Conservation (phyloP, 2,797 vertebrate species). For the Diceros bicornis region DNA sequence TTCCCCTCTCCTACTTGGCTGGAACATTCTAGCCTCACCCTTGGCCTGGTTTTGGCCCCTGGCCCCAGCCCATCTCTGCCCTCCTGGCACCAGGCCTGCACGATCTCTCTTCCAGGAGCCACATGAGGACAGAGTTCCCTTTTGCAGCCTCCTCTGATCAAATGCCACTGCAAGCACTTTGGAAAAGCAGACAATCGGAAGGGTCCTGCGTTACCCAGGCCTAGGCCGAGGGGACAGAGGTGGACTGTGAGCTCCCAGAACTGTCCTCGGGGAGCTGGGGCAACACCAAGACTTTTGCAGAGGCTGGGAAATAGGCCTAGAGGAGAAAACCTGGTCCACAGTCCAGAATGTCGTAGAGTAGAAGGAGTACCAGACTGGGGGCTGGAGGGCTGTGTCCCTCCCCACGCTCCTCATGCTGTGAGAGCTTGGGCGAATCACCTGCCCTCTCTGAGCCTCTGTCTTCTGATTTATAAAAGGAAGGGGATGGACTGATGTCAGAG, state of each 20-base stretch:
- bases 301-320: background rate
- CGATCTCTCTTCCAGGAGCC: background rate
- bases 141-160: background rate
- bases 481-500: background rate
- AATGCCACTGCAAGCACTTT: background rate
- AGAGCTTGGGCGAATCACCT: background rate
- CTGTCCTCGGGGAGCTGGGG: background rate
- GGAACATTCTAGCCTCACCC: background rate
- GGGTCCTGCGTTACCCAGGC: background rate
- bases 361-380: background rate
- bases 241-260: background rate
- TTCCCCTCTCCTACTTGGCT: background rate
- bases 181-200: background rate
- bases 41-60: background rate
- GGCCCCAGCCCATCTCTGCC: background rate
- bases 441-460: background rate
- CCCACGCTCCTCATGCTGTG: background rate
- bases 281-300: background rate
- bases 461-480: conserved; percentile 62
- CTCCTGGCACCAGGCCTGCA: background rate
- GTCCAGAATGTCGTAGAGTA: background rate
- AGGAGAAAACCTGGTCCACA: background rate
- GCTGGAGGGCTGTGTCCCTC: background rate
- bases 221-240: background rate
- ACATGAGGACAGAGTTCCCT: conserved; percentile 30